These are phyloP conservation scores for Agrenia bidenticulata DNA, from an alignment of 2,888 invertebrate genomes.

Conservation along the genomic window DNA sequence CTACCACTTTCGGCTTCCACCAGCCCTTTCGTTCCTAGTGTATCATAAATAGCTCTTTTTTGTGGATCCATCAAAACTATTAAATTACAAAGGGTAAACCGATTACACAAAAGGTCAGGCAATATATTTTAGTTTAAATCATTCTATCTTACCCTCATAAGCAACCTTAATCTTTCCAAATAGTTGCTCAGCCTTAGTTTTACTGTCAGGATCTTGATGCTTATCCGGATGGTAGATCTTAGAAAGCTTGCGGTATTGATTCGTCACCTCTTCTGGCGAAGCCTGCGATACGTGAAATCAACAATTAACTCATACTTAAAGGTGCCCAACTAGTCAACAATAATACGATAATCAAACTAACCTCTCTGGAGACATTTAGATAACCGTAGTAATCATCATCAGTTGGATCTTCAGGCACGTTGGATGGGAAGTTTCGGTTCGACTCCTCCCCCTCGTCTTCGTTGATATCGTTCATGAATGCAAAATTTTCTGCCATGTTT, in stretches of 20 bases:
- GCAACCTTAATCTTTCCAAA: slow-evolving; percentile 92
- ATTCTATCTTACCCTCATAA: slow-evolving; percentile 76
- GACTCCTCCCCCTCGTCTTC: slow-evolving; percentile 28
- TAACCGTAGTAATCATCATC: slow-evolving; percentile 88
- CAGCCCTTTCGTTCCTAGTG: slow-evolving; percentile 81
- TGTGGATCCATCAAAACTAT: slow-evolving; percentile 87
- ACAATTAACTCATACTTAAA: too few species aligned
- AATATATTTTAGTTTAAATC: too few species aligned
- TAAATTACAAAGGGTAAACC: slow-evolving; percentile 49
- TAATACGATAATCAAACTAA: slow-evolving; percentile 62
- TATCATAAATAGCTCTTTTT: slow-evolving; percentile 92
- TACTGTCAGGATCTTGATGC: slow-evolving; percentile 77
- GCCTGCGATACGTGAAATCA: slow-evolving; percentile 67
- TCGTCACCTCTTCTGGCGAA: slow-evolving; percentile 84
- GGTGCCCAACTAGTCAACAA: too few species aligned
- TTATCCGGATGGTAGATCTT: slow-evolving; percentile 96
- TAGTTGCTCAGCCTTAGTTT: slow-evolving; percentile 85
- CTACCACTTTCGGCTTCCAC: slow-evolving; percentile 24
- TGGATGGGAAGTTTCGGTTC: slow-evolving; percentile 16
- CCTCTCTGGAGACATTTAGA: slow-evolving; percentile 79
- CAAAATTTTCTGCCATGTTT: slow-evolving; percentile 19
- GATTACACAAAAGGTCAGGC: too few species aligned
- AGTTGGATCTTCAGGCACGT: slow-evolving; percentile 18
- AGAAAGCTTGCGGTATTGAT: slow-evolving; percentile 87
- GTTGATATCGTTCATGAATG: slow-evolving; percentile 15